Percentiles rank a stretch among this genome's conserved stretches.
These are phyloP conservation scores for Rhinolophus sinicus DNA, from an alignment of 2,113 vertebrate genomes.

Conservation along the genomic window DNA sequence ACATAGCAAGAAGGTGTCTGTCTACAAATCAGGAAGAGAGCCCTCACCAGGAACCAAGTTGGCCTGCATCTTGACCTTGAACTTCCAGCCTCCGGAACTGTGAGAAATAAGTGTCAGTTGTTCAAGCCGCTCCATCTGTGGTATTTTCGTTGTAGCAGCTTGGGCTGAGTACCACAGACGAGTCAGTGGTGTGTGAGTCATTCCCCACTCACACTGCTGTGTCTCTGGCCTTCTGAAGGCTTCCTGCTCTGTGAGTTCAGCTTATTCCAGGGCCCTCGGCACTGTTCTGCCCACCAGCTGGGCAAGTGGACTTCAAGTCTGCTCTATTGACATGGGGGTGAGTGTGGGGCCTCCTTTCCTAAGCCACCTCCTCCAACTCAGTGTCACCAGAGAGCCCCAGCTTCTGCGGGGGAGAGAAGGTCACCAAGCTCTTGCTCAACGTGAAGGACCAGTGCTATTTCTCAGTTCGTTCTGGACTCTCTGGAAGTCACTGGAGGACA, in stretches of 20 bases:
- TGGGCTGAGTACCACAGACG: too few species aligned
- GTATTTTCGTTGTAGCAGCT: not conserved
- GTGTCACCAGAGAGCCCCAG: not conserved
- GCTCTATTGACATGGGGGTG: too few species aligned
- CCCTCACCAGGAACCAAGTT: not conserved
- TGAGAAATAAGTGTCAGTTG: not conserved
- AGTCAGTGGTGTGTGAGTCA: fast-evolving
- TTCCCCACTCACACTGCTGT: not conserved
- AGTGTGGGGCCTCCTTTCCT: not conserved
- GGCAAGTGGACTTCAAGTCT: not conserved
- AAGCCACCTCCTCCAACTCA: not conserved
- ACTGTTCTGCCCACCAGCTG: not conserved
- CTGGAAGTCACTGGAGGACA: not conserved
- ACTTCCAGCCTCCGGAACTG: not conserved
- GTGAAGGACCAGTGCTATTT: not conserved
- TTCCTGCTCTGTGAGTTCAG: not conserved
- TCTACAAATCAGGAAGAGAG: not conserved
- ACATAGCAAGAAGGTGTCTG: fast-evolving
- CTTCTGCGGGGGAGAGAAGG: fast-evolving
- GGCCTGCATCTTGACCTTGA: not conserved
- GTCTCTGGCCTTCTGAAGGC: too few species aligned
- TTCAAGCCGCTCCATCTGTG: not conserved
- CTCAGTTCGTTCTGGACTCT: not conserved
- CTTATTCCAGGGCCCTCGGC: fast-evolving
- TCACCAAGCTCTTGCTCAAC: fast-evolving